phyloP scores from a whole-genome alignment of 2,113 vertebrate genomes.

The Phrynosoma platyrhinos region DNA sequence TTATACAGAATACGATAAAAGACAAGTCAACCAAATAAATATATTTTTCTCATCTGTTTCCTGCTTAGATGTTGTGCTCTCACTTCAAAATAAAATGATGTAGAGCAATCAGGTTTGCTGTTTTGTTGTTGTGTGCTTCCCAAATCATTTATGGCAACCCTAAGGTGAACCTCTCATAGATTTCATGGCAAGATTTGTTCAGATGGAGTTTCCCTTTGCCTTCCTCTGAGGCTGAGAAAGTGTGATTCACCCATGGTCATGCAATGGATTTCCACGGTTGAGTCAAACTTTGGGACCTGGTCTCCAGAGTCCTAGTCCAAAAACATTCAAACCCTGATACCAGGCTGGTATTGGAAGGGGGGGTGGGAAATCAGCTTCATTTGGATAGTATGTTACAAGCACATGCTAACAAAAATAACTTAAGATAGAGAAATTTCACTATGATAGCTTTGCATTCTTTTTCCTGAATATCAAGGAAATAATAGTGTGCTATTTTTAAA shows the following conservation, averaged over 20 bases:
- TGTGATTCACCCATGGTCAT: no score
- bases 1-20: neutral
- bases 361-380: neutral
- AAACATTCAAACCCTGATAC: no score
- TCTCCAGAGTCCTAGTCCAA: no score
- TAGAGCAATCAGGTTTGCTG: neutral
- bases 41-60: neutral
- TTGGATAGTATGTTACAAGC: neutral
- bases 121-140: no score
- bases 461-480: neutral
- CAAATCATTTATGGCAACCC: no score
- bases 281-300: no score
- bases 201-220: no score
- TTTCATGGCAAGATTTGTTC: no score
- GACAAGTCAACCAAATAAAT: neutral
- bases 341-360: neutral
- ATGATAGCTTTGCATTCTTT: neutral
- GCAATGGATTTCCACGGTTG: no score
- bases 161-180: no score
- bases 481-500: neutral
- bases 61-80: neutral
- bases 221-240: no score
- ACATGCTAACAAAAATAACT: neutral
- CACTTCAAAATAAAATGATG: neutral
- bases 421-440: neutral